Evolutionary conservation across 2,113 vertebrate genomes (phyloP), one percentile per base, ranked within the genome.

Genomic region (Siphamia tubifer): DNA sequence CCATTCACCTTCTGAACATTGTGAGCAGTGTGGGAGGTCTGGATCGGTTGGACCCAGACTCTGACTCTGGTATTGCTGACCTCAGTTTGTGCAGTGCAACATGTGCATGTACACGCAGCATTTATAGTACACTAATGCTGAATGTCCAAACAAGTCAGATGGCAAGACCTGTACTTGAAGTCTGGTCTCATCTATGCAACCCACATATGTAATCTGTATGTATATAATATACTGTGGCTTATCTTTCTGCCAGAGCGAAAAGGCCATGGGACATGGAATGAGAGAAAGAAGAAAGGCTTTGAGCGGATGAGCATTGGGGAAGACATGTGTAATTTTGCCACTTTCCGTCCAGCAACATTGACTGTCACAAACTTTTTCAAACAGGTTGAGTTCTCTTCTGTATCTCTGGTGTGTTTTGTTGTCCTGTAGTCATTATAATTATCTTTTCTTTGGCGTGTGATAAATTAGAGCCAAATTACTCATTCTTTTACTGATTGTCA

Each of bases 351-450:
- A 0, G 96, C 96, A 21, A 97, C 96, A 0, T 81, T 97, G 4
- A 97, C 96, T 0, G 94, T 97, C 86, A 97, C 96, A 72, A 97
- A 97, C 88, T 97, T 97, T 85, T 97, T 97, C 69, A 97, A 97
- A 81, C 96, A 97, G 94, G 96, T 94, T 54, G 42, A 65, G 47
- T 23, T 34, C 16, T 8, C 5, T 32, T 8, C 5, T 2, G 5
- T n/a, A n/a, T n/a, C n/a, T n/a, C n/a, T n/a, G n/a, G n/a, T n/a
- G n/a, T n/a, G n/a, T n/a, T 20, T 25, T n/a, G 8, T 40, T 8
- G 8, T 44, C n/a, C n/a, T 13, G 6, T 27, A 2, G 1, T 24
- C 36, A 10, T 40, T 52, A 4, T 8, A 31, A 12, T 16, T 25
- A 19, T 64, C 5, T 0, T 21, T 11, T 16, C 19, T 12, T 3